Percentiles rank a stretch among this genome's conserved stretches.
phyloP scores from a whole-genome alignment of 2,113 vertebrate species.

The Burhinus bistriatus region DNA sequence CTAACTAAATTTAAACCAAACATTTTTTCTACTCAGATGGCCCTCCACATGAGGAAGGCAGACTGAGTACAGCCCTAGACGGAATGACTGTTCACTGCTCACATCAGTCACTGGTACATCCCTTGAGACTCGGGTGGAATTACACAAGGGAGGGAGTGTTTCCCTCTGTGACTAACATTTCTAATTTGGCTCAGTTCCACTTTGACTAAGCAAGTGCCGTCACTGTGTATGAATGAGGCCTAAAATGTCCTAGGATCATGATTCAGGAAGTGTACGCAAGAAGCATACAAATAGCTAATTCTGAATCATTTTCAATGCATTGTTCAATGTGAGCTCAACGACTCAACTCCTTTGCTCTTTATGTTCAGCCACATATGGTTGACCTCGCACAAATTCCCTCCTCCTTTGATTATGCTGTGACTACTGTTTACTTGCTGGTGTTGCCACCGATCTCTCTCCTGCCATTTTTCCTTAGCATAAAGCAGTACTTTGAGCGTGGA shows the following conservation, averaged over 20 bases:
- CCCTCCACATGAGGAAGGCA: not conserved
- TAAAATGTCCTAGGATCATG: not conserved
- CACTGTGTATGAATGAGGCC: not conserved
- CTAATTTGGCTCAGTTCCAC: not conserved
- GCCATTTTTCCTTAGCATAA: not conserved
- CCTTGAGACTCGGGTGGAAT: not conserved
- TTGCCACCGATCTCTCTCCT: not conserved
- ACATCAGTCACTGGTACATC: not conserved
- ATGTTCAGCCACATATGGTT: not conserved
- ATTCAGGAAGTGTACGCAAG: not conserved
- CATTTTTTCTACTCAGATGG: not conserved
- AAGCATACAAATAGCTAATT: not conserved
- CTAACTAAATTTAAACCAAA: not conserved
- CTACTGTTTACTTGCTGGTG: not conserved
- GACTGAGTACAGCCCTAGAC: not conserved
- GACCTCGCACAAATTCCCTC: not conserved
- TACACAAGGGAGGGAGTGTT: not conserved
- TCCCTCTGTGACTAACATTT: not conserved
- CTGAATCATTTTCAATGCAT: not conserved
- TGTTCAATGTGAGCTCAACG: not conserved
- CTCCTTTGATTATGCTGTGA: not conserved
- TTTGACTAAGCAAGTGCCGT: not conserved
- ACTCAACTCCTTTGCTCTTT: not conserved
- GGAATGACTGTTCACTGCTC: not conserved
- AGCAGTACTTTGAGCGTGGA: not conserved